Evolutionary conservation across 2,888 invertebrate species (phyloP).

Genomic region (Ferdinandea cuprea): DNA sequence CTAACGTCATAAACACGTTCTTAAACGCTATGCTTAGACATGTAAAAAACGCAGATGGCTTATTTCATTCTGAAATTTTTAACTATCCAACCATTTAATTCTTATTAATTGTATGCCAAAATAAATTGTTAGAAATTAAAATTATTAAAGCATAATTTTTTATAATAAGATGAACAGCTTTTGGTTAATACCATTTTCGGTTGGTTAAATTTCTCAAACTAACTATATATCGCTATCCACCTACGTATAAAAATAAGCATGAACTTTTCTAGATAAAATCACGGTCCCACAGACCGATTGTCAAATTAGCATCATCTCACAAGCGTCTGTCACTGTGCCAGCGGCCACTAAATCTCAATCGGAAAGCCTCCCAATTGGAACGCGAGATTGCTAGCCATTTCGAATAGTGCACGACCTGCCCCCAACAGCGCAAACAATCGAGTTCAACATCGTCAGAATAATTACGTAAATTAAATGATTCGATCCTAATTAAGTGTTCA

Average conservation of each 20-base stretch:
- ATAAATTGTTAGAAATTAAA: background rate
- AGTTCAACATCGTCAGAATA: conserved; percentile 60
- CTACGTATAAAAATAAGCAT: background rate
- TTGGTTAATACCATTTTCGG: too few relatives aligned
- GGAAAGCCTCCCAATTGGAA: conserved; percentile 47
- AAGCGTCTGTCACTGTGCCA: background rate
- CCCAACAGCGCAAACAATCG: conserved; percentile 47
- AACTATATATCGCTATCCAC: background rate
- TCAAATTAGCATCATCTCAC: conserved; percentile 20
- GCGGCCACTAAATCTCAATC: conserved; percentile 39
- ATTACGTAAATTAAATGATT: conserved; percentile 75
- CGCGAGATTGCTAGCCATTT: conserved; percentile 39
- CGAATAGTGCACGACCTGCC: conserved; percentile 56
- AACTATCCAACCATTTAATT: background rate
- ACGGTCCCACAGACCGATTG: background rate
- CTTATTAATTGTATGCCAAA: background rate
- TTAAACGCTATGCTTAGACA: background rate
- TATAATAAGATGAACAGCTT: too few relatives aligned
- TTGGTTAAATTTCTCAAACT: background rate
- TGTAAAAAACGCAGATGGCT: background rate
- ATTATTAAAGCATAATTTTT: background rate
- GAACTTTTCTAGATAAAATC: conserved; percentile 10
- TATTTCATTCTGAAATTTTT: conserved; percentile 5
- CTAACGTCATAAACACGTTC: conserved; percentile 18
- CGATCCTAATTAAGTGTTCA: conserved; percentile 65